Base-by-base conservation (phyloP, 2,888 invertebrate species). In the Synergus itoensis region DNA sequence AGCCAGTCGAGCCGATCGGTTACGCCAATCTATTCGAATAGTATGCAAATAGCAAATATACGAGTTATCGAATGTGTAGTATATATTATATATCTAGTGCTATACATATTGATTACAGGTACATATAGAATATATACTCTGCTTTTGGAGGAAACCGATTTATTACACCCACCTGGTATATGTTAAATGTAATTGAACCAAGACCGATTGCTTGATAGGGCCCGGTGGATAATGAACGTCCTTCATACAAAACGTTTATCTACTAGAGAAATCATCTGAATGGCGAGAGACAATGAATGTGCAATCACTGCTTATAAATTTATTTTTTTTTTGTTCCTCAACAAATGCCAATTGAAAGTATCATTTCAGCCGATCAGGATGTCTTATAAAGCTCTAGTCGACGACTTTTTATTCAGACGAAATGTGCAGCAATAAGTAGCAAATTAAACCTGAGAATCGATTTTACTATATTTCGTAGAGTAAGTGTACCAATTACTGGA, bases 1-100 rank as follows among this genome's bases (percentile, higher is more conserved):
- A 16, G 53, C 63, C 53, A 69, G 78, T 69, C 78, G 76, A 67
- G 60, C 76, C 76, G 78, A 78, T 76, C 64, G 64, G 78, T 80
- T 80, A 78, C 65, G 78, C 76, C 78, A 43, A 43, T 43, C 43
- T 43, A 43, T 43, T 43, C 11, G 43, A 43, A 43, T 43, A 43
- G 11, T 43, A 43, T 43, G 43, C 43, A 43, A 43, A 43, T 43
- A 43, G 43, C 43, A 43, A 43, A 43, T 43, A 43, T 43, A 43
- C 9, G 43, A 43, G 11, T 11, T 41, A 43, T 43, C 43, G 9
- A 9, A 43, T 11, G 43, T 43, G 43, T 43, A 43, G 9, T 43
- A 43, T 43, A 43, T 43, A 11, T 43, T 43, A 11, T 43, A 43
- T 43, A 43, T 43, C 1, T 43, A 43, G 43, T 0, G 43, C 0